phyloP scores from a whole-genome alignment of 1,140 invertebrate species.

The Archivesica marissinica region DNA sequence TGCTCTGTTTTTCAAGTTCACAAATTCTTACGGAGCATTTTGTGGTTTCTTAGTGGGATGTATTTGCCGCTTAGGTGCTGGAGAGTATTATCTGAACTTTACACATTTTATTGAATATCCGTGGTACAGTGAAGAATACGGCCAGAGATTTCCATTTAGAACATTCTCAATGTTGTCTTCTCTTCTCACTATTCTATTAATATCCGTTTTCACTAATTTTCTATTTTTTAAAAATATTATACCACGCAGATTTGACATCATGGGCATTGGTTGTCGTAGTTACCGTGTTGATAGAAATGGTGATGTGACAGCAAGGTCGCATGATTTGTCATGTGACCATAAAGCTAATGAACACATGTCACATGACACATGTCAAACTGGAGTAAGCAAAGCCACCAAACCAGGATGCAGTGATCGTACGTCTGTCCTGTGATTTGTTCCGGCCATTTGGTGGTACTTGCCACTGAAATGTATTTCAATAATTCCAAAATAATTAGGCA shows the following conservation, averaged over 20 bases:
- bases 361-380: too few relatives aligned
- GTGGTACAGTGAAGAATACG: slow-evolving; percentile 67
- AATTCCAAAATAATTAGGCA: too few relatives aligned
- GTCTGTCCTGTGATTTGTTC: too few relatives aligned
- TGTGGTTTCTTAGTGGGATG: slow-evolving; percentile 72
- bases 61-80: slow-evolving; percentile 78
- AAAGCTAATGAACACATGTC: not conserved
- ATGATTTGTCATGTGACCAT: not conserved
- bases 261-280: not conserved
- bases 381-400: too few relatives aligned
- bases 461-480: too few relatives aligned
- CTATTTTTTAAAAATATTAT: slow-evolving; percentile 43
- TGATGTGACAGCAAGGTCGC: too few relatives aligned
- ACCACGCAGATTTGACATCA: slow-evolving; percentile 30
- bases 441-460: too few relatives aligned
- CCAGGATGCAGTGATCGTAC: too few relatives aligned
- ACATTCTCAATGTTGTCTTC: slow-evolving; percentile 76
- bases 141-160: slow-evolving; percentile 79
- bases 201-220: slow-evolving; percentile 66
- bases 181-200: slow-evolving; percentile 64
- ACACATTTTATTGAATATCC: slow-evolving; percentile 78
- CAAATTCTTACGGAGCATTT: slow-evolving; percentile 75
- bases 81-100: slow-evolving; percentile 73
- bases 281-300: too few relatives aligned
- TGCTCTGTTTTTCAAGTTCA: slow-evolving; percentile 73